Base-by-base conservation (phyloP, 1,140 invertebrate species). In the Drosophila nigromelanica region DNA sequence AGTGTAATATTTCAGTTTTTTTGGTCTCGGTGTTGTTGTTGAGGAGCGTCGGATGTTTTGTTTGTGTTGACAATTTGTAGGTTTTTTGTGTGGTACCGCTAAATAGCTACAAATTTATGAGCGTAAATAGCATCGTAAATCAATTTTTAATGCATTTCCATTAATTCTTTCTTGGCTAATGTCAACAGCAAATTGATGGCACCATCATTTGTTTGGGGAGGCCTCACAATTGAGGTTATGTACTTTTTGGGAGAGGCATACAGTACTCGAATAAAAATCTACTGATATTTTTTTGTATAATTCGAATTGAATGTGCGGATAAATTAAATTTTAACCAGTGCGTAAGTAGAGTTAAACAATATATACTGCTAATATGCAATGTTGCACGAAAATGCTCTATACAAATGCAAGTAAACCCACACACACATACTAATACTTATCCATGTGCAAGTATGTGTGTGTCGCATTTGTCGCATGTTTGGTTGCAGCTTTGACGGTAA, bases 31-130 rank as follows among this genome's bases (percentile, higher is more conserved):
- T 4, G 60, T 42, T 47, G 55, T 76, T 50, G 43, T 64, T 71
- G 40, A 62, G 69, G 47, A 67, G 63, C 42, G 50, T 61, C 52
- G 37, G 45, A 12, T 75, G 52, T 73, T 64, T 45, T 68, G 76
- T 59, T 72, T 77, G 69, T 85, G 76, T 87, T 86, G 81, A 82
- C 82, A 87, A 82, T 87, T 87, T 89, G 82, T 87, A 73, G 82
- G 43, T 74, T 75, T 67, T 80, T 85, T 54, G 66, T 69, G 72
- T 62, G 73, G 64, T 78, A 82, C 83, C 83, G 78, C 83, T 87
- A 87, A 87, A 89, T 89, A 87, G 82, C 83, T 87, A 87, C 82
- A 87, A 87, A 87, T 87, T 87, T 87, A 87, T 87, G 82, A 87
- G 73, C 79, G 79, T 89, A 82, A 79, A 76, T 76, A 73, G 71